A percentile compares a stretch with the other conserved stretches of the same genome.
These are phyloP conservation scores for Idris sp. DNA, from an alignment of 1,140 invertebrate species.

Conservation along the genomic window DNA sequence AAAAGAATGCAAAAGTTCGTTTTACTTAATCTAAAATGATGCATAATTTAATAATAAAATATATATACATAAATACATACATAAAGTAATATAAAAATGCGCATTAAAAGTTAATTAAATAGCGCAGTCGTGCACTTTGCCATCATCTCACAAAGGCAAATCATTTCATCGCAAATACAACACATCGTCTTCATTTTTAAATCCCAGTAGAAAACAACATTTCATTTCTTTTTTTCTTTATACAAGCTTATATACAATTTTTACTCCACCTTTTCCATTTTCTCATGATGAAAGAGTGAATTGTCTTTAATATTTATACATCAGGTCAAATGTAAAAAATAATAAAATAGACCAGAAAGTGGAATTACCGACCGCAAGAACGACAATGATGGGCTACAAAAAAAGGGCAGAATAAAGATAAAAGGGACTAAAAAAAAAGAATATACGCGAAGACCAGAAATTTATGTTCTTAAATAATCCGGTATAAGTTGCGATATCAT, in stretches of 20 bases:
- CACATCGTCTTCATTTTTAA: conserved; percentile 20
- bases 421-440: too few relatives aligned
- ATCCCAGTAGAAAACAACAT: conserved; percentile 15
- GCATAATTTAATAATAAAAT: too few relatives aligned
- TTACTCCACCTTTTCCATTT: too few relatives aligned
- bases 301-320: too few relatives aligned
- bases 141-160: conserved; percentile 17
- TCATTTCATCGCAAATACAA: conserved; percentile 34
- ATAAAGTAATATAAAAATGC: conserved; percentile 15
- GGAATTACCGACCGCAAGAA: too few relatives aligned
- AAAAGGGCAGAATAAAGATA: background rate
- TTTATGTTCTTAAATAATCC: conserved; percentile 18
- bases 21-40: background rate
- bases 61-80: background rate
- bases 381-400: too few relatives aligned
- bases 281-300: too few relatives aligned
- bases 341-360: too few relatives aligned
- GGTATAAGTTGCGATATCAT: conserved; percentile 22
- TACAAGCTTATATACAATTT: too few relatives aligned
- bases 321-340: too few relatives aligned
- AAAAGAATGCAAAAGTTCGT: too few relatives aligned
- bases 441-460: too few relatives aligned
- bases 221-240: conserved; percentile 24
- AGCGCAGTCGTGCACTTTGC: conserved; percentile 10
- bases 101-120: conserved; percentile 46